Percentiles rank a stretch among this genome's conserved stretches.
These are phyloP conservation scores for Schrankia costaestrigalis DNA, from an alignment of 2,888 invertebrate genomes.

Conservation along the genomic window DNA sequence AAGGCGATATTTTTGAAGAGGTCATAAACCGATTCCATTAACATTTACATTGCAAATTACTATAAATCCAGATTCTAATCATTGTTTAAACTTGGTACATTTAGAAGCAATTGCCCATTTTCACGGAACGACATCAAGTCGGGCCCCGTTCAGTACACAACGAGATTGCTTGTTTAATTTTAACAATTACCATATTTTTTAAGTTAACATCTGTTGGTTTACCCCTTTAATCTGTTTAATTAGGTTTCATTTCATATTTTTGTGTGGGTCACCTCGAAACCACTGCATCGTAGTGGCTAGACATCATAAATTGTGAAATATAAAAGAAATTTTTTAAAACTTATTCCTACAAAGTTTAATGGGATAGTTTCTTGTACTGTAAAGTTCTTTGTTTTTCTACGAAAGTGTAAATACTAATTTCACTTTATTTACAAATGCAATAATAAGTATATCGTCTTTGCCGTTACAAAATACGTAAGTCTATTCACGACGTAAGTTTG, in stretches of 20 bases:
- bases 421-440: no score
- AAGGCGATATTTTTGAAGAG: conserved; percentile 36
- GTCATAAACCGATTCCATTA: conserved; percentile 55
- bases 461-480: no score
- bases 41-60: conserved; percentile 63
- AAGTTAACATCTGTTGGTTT: conserved; percentile 54
- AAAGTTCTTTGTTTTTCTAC: no score
- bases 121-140: conserved; percentile 49
- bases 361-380: no score
- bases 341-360: no score
- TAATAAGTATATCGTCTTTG: no score
- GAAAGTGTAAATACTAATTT: no score
- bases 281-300: no score
- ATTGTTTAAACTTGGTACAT: conserved; percentile 62
- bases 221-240: conserved; percentile 51
- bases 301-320: no score
- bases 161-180: conserved; percentile 66
- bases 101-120: conserved; percentile 65
- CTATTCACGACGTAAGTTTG: no score
- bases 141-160: conserved; percentile 55
- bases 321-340: no score
- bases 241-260: conserved; percentile 22
- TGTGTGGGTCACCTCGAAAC: neutral
- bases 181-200: conserved; percentile 65
- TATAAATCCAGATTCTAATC: conserved; percentile 69